Evolutionary conservation across 2,797 vertebrate species (phyloP).

Genomic region (Diceros bicornis): DNA sequence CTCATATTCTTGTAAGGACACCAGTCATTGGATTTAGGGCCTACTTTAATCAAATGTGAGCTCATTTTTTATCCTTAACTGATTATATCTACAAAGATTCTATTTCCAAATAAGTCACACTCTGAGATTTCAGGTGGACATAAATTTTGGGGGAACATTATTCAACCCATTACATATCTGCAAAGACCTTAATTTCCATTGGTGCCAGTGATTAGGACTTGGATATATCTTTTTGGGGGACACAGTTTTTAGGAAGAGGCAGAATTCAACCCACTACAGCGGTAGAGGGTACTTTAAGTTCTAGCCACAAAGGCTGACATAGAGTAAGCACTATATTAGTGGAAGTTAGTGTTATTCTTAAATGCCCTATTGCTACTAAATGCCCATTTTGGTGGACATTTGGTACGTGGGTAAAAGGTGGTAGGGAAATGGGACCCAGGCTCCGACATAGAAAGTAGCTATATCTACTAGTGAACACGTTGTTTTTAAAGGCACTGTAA

Average conservation of each 20-base stretch:
- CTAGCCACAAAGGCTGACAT: not conserved
- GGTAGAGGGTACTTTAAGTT: not conserved
- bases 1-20: not conserved
- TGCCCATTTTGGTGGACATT: not conserved
- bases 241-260: not conserved
- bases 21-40: not conserved
- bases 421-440: not conserved
- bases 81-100: not conserved
- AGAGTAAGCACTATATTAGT: not conserved
- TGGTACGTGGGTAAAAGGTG: not conserved
- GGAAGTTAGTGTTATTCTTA: not conserved
- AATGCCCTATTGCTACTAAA: not conserved
- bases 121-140: not conserved
- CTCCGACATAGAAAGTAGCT: not conserved
- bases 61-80: not conserved
- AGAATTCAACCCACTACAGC: not conserved
- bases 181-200: not conserved
- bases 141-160: not conserved
- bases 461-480: not conserved
- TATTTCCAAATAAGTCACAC: not conserved
- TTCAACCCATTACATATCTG: not conserved
- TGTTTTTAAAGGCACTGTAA: not conserved
- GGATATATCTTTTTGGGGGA: not conserved
- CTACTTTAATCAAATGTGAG: not conserved
- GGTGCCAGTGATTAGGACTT: not conserved